Base-by-base conservation (phyloP, 1,140 invertebrate species). In the Orchestia grillus region DNA sequence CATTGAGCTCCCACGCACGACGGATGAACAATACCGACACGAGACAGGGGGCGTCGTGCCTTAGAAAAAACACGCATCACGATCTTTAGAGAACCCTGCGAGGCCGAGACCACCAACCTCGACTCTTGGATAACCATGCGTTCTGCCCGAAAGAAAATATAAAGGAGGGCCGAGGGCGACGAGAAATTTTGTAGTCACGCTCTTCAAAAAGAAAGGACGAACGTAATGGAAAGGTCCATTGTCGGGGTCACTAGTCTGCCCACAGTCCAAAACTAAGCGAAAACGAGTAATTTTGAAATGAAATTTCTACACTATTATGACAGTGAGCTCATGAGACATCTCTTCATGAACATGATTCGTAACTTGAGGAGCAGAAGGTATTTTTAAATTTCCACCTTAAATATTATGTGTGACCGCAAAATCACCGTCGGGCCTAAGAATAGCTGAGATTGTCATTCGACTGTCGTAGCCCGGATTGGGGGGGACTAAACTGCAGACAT, bases 21-120 rank as follows among this genome's bases (percentile, higher is more conserved):
- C 92, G 43, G 40, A 94, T 94, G 92, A 45, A 45, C 92, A 94
- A 94, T 94, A 94, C 92, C 36, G 92, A 94, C 92, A 45, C 3
- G 44, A 45, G 44, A 44, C 36, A 44, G 92, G 92, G 40, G 92
- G 92, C 92, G 44, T 94, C 44, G 44, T 44, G 44, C 44, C 8
- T 41, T 41, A 42, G 4, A 90, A 90, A 77, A 77, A 44, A 44
- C 88, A 91, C 6, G 44, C 92, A 94, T 94, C 92, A 94, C 92
- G 92, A 94, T 94, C 92, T 45, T 40, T n/a, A 94, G 19, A 94
- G 44, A 44, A 1, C 40, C 92, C 44, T 44, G 44, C 3, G 3
- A 45, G 23, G 47, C 44, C 44, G 44, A 47, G 92, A 94, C 92
- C 92, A 94, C 92, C 92, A 94, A 47, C 92, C 92, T 45, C 11